Percentiles rank a stretch among this genome's conserved stretches.
Conservation (phyloP, 2,888 invertebrate genomes). For the Zelleria hepariella region DNA sequence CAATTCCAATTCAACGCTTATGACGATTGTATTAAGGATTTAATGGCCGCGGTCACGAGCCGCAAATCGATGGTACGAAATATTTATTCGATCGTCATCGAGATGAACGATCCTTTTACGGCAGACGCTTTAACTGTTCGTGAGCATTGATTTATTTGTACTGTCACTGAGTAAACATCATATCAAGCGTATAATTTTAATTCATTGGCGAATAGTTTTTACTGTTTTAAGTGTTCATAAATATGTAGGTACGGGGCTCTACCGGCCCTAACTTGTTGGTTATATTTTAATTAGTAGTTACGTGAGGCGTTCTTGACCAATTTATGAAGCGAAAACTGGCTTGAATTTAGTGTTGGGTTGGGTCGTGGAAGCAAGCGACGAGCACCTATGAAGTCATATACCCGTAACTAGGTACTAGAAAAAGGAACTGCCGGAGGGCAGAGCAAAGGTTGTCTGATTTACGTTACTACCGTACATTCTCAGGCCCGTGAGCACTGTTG, state of each 20-base stretch:
- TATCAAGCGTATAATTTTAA: conserved; percentile 3
- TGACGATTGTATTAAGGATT: not conserved
- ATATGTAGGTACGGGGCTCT: not conserved
- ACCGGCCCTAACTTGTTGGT: not conserved
- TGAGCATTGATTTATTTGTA: conserved; percentile 4
- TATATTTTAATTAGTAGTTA: not conserved
- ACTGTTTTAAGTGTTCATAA: not conserved
- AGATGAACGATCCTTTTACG: not conserved
- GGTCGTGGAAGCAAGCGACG: not conserved
- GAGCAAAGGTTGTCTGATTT: not conserved
- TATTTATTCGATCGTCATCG: not conserved
- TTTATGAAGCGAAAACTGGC: not conserved
- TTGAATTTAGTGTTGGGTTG: not conserved
- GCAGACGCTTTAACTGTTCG: not conserved
- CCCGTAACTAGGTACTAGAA: not conserved
- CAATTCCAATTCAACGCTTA: not conserved
- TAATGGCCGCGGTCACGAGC: not conserved
- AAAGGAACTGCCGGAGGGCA: not conserved
- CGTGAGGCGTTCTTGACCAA: not conserved
- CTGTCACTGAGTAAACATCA: conserved; percentile 3
- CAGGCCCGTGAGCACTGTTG: not conserved
- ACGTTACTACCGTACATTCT: not conserved
- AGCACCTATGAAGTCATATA: not conserved
- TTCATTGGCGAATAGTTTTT: not conserved
- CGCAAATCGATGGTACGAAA: not conserved